Conservation (phyloP, 2,113 vertebrate genomes). For the Colaptes auratus region DNA sequence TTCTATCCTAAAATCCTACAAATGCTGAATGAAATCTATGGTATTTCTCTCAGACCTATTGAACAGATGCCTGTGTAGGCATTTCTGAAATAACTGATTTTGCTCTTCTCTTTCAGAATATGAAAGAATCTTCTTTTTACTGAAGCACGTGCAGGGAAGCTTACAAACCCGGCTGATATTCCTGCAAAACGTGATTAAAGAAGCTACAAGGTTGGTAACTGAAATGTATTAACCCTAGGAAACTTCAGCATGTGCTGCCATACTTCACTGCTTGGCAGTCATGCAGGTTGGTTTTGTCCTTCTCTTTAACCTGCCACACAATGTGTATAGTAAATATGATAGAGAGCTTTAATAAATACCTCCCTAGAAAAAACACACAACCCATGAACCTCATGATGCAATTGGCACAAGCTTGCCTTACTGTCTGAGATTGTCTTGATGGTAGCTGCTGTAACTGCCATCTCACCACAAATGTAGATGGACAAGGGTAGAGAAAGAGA, state of each 20-base stretch:
- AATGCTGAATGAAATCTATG: background rate
- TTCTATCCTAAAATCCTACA: background rate
- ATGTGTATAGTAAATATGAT: background rate
- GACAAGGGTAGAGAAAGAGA: background rate
- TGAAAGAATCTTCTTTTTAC: constrained; percentile 93
- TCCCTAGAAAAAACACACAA: background rate
- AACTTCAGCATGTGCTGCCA: background rate
- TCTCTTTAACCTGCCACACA: background rate
- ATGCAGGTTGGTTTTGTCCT: too few relatives aligned
- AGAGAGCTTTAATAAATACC: background rate
- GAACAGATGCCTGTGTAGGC: background rate
- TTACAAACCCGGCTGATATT: constrained; percentile 92
- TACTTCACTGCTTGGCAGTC: background rate
- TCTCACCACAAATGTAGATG: background rate
- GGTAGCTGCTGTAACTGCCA: background rate
- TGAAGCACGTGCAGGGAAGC: constrained; percentile 94
- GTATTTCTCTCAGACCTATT: background rate
- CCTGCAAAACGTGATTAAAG: constrained; percentile 95
- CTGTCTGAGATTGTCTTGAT: background rate
- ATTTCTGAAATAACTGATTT: constrained; percentile 16
- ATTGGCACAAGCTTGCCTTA: background rate
- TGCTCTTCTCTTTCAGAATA: constrained; percentile 79
- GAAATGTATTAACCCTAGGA: background rate
- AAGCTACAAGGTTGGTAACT: constrained; percentile 88
- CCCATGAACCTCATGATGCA: background rate